Evolutionary conservation across 1,140 invertebrate species (phyloP).

Genomic region (Calliopsis andreniformis): DNA sequence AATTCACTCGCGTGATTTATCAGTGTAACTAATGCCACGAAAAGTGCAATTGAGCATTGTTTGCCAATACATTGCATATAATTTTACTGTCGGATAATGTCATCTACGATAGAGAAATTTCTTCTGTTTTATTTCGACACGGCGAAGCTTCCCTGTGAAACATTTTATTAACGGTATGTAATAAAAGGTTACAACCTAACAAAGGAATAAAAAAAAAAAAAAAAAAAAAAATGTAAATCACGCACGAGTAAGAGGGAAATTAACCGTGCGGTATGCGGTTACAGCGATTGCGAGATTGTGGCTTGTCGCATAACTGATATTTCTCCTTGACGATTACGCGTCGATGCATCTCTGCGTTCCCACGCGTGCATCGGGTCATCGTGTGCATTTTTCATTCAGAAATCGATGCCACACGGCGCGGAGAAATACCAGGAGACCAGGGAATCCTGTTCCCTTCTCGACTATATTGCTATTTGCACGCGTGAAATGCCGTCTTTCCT

Average conservation of each 20-base stretch:
- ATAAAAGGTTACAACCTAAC: too few relatives aligned
- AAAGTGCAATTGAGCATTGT: too few relatives aligned
- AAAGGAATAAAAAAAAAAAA: too few relatives aligned
- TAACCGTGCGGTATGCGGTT: slow-evolving; percentile 14
- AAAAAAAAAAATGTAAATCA: not conserved
- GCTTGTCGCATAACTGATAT: slow-evolving; percentile 32
- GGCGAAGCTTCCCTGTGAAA: too few relatives aligned
- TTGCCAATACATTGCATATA: too few relatives aligned
- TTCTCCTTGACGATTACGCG: slow-evolving; percentile 31
- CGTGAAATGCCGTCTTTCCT: not conserved
- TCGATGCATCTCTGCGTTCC: slow-evolving; percentile 26
- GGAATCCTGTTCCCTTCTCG: slow-evolving; percentile 17
- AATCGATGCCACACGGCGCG: not conserved
- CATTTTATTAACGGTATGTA: too few relatives aligned
- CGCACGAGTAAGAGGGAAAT: slow-evolving; percentile 30
- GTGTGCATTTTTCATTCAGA: slow-evolving; percentile 15
- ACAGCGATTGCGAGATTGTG: slow-evolving; percentile 28
- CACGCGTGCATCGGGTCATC: slow-evolving; percentile 9
- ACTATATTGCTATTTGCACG: not conserved
- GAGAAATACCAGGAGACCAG: not conserved
- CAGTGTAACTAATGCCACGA: too few relatives aligned
- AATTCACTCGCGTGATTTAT: not conserved
- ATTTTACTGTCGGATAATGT: too few relatives aligned
- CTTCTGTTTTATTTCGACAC: too few relatives aligned
- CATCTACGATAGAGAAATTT: too few relatives aligned